Percentiles rank a stretch among this genome's conserved stretches.
Evolutionary conservation across 2,113 vertebrate genomes (phyloP).

Genomic region (Charina bottae): DNA sequence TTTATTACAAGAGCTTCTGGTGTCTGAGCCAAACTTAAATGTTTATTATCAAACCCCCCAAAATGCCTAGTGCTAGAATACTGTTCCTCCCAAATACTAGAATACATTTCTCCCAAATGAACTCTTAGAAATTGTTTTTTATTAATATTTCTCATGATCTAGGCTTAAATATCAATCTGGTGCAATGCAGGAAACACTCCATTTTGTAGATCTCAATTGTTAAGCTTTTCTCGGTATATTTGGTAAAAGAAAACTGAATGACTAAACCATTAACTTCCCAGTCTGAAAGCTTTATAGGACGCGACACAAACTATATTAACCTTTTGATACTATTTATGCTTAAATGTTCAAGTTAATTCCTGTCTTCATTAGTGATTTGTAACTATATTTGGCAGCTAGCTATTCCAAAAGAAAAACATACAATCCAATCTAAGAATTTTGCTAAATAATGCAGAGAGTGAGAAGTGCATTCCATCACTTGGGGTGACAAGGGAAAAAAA

Average conservation of each 20-base stretch:
- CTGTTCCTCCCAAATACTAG: too few relatives aligned
- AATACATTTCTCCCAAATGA: neutral
- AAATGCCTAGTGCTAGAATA: neutral
- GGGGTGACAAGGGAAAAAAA: neutral
- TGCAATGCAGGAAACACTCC: neutral
- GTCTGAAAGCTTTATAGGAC: neutral
- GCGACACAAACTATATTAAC: neutral
- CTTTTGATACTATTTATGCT: neutral
- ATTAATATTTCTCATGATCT: neutral
- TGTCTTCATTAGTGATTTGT: neutral
- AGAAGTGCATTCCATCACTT: neutral
- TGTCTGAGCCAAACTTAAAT: neutral
- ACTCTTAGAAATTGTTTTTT: too few relatives aligned
- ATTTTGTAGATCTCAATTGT: neutral
- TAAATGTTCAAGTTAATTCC: neutral
- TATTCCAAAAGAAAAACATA: neutral
- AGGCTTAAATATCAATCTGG: neutral
- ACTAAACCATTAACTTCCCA: neutral
- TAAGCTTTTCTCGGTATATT: neutral
- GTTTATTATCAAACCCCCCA: neutral
- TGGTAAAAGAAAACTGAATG: neutral
- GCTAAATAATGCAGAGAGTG: neutral
- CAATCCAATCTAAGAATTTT: neutral
- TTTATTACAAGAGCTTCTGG: neutral
- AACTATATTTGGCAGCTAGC: neutral